Evolutionary conservation across 2,113 vertebrate genomes (phyloP).

Genomic region (Eudorcas thomsonii): DNA sequence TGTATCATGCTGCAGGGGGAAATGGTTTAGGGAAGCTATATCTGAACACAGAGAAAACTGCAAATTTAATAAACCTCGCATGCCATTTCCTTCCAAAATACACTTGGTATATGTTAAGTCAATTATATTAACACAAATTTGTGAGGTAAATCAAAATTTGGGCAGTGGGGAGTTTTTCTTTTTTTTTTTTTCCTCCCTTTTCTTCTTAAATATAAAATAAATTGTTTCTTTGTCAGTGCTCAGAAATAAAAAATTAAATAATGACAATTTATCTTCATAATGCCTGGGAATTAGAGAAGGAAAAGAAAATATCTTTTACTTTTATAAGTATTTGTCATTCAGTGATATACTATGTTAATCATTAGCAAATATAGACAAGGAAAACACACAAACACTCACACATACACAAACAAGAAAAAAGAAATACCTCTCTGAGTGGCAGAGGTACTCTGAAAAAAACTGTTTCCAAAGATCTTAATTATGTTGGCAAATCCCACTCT

Average conservation of each 20-base stretch:
- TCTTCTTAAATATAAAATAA: background rate
- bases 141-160: background rate
- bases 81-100: background rate
- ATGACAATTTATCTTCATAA: background rate
- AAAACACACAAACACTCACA: background rate
- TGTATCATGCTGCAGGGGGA: background rate
- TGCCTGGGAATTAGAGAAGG: background rate
- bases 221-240: background rate
- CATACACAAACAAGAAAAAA: background rate
- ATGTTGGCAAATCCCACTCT: background rate
- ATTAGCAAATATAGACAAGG: background rate
- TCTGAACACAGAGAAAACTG: background rate
- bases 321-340: background rate
- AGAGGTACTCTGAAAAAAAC: background rate
- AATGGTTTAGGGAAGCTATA: background rate
- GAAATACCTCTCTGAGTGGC: background rate
- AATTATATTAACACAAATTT: background rate
- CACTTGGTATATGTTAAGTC: background rate
- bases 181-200: background rate
- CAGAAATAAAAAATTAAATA: conserved; percentile 15
- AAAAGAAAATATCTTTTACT: background rate
- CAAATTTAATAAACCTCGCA: background rate
- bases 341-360: background rate
- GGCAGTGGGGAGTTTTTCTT: background rate
- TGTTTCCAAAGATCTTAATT: background rate